Evolutionary conservation across 2,888 invertebrate genomes (phyloP).

Genomic region (Aporophyla lueneburgensis): DNA sequence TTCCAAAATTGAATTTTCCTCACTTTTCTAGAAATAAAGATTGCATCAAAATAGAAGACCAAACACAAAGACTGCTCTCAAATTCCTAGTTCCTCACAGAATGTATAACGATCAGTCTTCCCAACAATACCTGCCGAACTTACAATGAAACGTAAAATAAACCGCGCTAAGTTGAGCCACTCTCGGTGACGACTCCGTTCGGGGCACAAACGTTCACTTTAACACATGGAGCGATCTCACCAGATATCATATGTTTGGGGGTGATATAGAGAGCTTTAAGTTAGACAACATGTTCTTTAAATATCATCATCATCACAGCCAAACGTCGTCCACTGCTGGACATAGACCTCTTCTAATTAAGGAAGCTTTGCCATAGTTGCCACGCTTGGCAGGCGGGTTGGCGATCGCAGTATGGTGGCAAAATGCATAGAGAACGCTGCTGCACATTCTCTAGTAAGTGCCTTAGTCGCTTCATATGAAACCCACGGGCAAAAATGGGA

Average conservation of each 20-base stretch:
- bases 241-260: slow-evolving; percentile 75
- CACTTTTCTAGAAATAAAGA: not conserved
- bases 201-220: slow-evolving; percentile 65
- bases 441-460: too few relatives aligned
- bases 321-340: too few relatives aligned
- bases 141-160: slow-evolving; percentile 58
- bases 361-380: too few relatives aligned
- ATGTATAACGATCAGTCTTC: slow-evolving; percentile 30
- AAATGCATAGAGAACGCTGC: too few relatives aligned
- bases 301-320: not conserved
- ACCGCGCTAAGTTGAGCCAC: slow-evolving; percentile 42
- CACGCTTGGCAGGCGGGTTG: too few relatives aligned
- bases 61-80: not conserved
- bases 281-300: slow-evolving; percentile 1
- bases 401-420: too few relatives aligned
- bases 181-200: slow-evolving; percentile 51
- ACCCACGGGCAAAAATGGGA: too few relatives aligned
- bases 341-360: too few relatives aligned
- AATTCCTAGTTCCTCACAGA: not conserved
- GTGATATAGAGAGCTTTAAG: slow-evolving; percentile 58
- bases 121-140: slow-evolving; percentile 33
- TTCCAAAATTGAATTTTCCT: too few relatives aligned
- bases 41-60: slow-evolving; percentile 16
- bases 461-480: too few relatives aligned
- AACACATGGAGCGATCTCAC: slow-evolving; percentile 75